phyloP scores from a whole-genome alignment of 2,888 invertebrate species.

The Lomographa bimaculata region DNA sequence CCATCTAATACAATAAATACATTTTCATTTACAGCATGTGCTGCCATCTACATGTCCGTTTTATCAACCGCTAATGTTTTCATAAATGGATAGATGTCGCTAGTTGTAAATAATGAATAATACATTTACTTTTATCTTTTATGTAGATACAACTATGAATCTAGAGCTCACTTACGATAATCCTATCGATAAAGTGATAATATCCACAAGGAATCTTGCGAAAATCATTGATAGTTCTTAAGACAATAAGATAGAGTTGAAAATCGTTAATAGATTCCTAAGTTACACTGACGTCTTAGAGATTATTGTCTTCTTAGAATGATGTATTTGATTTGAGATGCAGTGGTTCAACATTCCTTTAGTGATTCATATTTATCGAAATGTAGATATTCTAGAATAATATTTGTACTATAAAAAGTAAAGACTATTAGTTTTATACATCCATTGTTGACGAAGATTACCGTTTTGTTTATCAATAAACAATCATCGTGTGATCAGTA shows the following conservation, averaged over 20 bases:
- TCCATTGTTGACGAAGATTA: no score
- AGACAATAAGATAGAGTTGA: not conserved
- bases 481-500: slow-evolving; percentile 31
- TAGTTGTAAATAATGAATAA: not conserved
- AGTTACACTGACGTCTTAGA: no score
- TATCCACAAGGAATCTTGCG: not conserved
- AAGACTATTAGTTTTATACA: no score
- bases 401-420: no score
- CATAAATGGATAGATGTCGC: slow-evolving; percentile 6
- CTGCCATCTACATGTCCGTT: slow-evolving; percentile 8
- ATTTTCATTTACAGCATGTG: not conserved
- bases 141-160: no score
- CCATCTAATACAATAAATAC: not conserved
- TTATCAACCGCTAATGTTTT: not conserved
- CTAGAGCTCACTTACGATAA: slow-evolving; percentile 12
- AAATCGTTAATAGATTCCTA: no score
- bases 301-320: no score
- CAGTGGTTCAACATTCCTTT: slow-evolving; percentile 3
- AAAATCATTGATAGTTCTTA: not conserved
- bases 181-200: slow-evolving; percentile 15
- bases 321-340: slow-evolving; percentile 17
- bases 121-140: slow-evolving; percentile 9
- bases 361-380: not conserved
- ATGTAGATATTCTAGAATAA: slow-evolving; percentile 4
- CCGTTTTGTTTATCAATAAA: slow-evolving; percentile 30